Evolutionary conservation across 2,888 invertebrate genomes (phyloP).

Genomic region (Eupithecia subfuscata): DNA sequence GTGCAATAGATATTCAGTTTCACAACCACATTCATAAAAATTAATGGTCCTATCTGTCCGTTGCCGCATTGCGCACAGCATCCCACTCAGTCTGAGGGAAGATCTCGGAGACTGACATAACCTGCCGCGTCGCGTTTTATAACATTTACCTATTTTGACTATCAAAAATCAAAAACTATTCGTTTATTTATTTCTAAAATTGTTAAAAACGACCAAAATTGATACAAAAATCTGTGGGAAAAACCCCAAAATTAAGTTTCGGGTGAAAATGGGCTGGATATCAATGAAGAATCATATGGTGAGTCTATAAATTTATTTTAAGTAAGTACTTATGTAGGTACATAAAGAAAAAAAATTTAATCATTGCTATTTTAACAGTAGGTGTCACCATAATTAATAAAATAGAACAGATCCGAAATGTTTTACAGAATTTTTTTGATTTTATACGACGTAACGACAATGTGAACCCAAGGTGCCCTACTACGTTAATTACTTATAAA

Average conservation of each 20-base stretch:
- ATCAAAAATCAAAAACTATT: conserved; percentile 38
- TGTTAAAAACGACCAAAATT: conserved; percentile 35
- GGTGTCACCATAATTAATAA: not conserved
- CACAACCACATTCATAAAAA: conserved; percentile 44
- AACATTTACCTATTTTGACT: conserved; percentile 38
- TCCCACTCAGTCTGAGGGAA: conserved; percentile 76
- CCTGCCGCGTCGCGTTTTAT: conserved; percentile 58
- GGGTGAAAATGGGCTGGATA: conserved; percentile 80
- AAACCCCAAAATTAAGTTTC: conserved; percentile 68
- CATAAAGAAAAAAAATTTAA: not conserved
- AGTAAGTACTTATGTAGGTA: too few species aligned
- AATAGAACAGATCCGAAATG: not conserved
- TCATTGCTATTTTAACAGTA: not conserved
- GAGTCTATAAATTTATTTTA: conserved; percentile 47
- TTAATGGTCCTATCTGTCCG: conserved; percentile 59
- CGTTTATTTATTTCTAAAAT: conserved; percentile 11
- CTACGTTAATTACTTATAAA: too few species aligned
- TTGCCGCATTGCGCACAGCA: conserved; percentile 83
- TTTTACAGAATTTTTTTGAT: not conserved
- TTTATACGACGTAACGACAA: not conserved
- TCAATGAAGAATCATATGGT: conserved; percentile 83
- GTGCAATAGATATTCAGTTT: conserved; percentile 8
- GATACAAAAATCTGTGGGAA: conserved; percentile 62
- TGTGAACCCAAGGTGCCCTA: not conserved
- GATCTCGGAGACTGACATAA: conserved; percentile 76